These are phyloP conservation scores for Melanotus villosus DNA, from an alignment of 2,888 invertebrate species.

Conservation along the genomic window DNA sequence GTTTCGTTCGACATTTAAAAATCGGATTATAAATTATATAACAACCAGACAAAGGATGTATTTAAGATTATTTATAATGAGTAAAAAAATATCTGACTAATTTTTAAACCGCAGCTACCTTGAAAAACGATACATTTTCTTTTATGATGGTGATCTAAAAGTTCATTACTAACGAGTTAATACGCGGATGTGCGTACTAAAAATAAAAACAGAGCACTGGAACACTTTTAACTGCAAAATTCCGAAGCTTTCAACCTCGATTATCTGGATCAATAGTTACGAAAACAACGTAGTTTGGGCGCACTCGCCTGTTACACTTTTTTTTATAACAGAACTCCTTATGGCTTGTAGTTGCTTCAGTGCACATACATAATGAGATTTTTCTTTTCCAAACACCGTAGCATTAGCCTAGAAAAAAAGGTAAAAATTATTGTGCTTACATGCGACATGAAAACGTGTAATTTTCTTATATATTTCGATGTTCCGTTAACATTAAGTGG, in stretches of 20 bases:
- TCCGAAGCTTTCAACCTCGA: not conserved
- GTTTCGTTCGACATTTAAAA: too few relatives aligned
- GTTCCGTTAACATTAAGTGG: not conserved
- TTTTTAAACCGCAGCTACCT: too few relatives aligned
- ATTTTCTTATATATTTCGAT: not conserved
- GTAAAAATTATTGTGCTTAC: too few relatives aligned
- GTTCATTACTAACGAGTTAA: not conserved
- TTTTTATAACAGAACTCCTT: slow-evolving; percentile 24
- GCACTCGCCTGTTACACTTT: slow-evolving; percentile 22
- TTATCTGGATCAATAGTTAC: slow-evolving; percentile 27
- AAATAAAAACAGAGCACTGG: not conserved
- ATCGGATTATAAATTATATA: too few relatives aligned
- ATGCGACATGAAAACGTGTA: too few relatives aligned
- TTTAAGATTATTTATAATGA: too few relatives aligned
- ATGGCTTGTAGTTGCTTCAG: slow-evolving; percentile 31
- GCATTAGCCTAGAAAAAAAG: not conserved
- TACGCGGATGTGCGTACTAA: not conserved
- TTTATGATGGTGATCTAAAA: not conserved
- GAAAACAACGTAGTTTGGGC: not conserved
- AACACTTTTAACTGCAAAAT: not conserved
- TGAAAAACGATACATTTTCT: too few relatives aligned
- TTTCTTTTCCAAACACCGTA: slow-evolving; percentile 19
- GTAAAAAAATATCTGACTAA: too few relatives aligned
- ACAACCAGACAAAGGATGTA: too few relatives aligned
- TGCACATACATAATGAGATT: slow-evolving; percentile 35